Evolutionary conservation across 2,797 vertebrate genomes (phyloP), one percentile per base, ranked within the genome.

Genomic region (Typhlichthys eigenmanni): DNA sequence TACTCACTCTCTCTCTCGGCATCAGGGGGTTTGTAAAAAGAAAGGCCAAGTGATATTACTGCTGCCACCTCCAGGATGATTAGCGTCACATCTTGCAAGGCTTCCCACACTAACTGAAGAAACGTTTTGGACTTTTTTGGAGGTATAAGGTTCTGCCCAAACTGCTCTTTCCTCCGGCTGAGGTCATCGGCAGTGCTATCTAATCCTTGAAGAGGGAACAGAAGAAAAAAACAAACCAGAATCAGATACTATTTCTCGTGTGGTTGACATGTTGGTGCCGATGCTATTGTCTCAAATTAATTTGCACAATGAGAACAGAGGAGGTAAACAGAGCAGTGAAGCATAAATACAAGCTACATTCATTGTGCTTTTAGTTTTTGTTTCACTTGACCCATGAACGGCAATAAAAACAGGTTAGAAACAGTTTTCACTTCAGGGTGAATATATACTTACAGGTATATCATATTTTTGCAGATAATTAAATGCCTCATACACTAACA

Each of bases 101-200:
- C 96, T 89, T 99, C 96, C 96, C 96, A 98, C 71, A 99, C 96
- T 79, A 98, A 95, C 88, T 97, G 95, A 86, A 98, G 80, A 92
- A 99, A 98, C 76, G 97, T 98, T 95, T 98, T 98, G 92, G 97
- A 94, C 94, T 97, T 99, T 92, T 99, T 98, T 64, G 97, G 97
- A 94, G 97, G 96, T 91, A 98, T 98, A 85, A 95, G 88, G 88
- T 99, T 99, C 90, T 93, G 88, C 87, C 97, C 97, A 85, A 95
- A 99, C 88, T 94, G 93, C 88, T 93, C 91, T 91, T 92, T 95
- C 85, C 97, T 94, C 83, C 94, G 93, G 82, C 93, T 88, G 81
- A 98, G 89, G 85, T 98, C 97, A 69, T 95, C 93, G 58, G 88
- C 73, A 2, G 90, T 93, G 68, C 95, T 95, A 1, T 94, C 94